These are phyloP conservation scores for Xestia ashworthii DNA, from an alignment of 2,888 invertebrate genomes.

Conservation along the genomic window DNA sequence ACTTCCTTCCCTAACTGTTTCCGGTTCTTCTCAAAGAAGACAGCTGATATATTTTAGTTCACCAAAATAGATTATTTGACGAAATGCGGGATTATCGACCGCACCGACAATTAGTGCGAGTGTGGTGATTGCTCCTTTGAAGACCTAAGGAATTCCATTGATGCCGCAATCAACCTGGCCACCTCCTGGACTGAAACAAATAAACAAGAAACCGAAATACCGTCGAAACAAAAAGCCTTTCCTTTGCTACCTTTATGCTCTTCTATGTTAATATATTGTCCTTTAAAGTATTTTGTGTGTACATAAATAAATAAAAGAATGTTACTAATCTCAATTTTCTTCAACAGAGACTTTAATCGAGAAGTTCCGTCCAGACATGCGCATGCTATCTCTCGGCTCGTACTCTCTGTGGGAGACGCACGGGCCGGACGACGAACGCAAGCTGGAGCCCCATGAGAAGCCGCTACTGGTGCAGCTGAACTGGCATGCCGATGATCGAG, in stretches of 20 bases:
- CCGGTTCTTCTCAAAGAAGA: background rate
- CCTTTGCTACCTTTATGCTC: no score
- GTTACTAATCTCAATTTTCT: background rate
- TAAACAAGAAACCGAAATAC: no score
- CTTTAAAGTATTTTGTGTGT: no score
- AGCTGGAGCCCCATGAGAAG: constrained; percentile 97
- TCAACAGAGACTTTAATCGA: constrained; percentile 96
- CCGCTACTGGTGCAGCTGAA: constrained; percentile 99
- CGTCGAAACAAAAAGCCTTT: no score
- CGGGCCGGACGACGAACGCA: constrained; percentile 96
- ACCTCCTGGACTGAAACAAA: no score
- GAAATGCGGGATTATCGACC: no score
- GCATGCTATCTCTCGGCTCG: constrained; percentile 96
- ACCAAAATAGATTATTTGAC: no score
- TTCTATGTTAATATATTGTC: no score
- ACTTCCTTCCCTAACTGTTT: background rate
- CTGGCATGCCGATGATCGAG: constrained; percentile 99
- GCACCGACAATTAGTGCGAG: no score
- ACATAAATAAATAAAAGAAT: no score
- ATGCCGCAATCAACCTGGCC: background rate
- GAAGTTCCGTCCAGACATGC: constrained; percentile 99
- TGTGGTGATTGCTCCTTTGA: no score
- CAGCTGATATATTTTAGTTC: no score
- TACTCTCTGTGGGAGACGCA: constrained; percentile 94
- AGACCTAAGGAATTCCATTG: background rate